Percentiles rank a stretch among this genome's conserved stretches.
phyloP scores from a whole-genome alignment of 2,797 vertebrate genomes.

The Tenualosa thibaudeaui region DNA sequence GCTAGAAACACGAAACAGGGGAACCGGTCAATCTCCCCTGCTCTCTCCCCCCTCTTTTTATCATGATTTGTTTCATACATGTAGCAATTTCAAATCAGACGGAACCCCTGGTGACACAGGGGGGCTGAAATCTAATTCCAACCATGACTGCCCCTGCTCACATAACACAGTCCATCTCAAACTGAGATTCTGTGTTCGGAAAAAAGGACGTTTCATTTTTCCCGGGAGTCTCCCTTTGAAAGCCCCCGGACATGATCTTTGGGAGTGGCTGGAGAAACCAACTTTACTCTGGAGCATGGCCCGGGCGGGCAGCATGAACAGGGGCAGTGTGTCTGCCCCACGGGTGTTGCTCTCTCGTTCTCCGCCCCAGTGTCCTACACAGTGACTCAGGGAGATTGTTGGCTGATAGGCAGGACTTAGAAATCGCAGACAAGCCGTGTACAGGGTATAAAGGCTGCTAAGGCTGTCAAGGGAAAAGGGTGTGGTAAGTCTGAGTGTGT shows the following conservation, averaged over 20 bases:
- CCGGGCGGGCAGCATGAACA: slow-evolving; percentile 22
- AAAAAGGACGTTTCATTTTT: slow-evolving; percentile 17
- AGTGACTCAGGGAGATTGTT: slow-evolving; percentile 15
- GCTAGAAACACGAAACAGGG: background rate
- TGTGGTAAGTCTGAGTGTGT: background rate
- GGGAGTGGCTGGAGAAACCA: slow-evolving; percentile 29
- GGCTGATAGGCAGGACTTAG: slow-evolving; percentile 21
- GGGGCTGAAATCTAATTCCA: background rate
- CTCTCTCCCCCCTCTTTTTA: background rate
- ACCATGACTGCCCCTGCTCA: background rate
- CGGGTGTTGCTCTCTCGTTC: background rate
- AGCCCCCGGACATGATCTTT: background rate
- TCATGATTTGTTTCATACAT: background rate
- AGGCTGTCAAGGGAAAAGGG: background rate
- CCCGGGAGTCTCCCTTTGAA: slow-evolving; percentile 15
- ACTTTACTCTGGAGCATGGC: slow-evolving; percentile 36
- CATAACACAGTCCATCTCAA: background rate
- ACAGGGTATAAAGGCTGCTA: no score
- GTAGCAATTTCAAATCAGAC: slow-evolving; percentile 4
- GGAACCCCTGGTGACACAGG: background rate
- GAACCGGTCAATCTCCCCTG: background rate
- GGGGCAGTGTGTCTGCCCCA: background rate
- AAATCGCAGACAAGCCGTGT: background rate
- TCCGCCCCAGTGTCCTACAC: background rate
- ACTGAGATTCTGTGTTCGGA: background rate